Percentiles rank a stretch among this genome's conserved stretches.
phyloP scores from a whole-genome alignment of 2,113 vertebrate genomes.

The Steatornis caripensis region DNA sequence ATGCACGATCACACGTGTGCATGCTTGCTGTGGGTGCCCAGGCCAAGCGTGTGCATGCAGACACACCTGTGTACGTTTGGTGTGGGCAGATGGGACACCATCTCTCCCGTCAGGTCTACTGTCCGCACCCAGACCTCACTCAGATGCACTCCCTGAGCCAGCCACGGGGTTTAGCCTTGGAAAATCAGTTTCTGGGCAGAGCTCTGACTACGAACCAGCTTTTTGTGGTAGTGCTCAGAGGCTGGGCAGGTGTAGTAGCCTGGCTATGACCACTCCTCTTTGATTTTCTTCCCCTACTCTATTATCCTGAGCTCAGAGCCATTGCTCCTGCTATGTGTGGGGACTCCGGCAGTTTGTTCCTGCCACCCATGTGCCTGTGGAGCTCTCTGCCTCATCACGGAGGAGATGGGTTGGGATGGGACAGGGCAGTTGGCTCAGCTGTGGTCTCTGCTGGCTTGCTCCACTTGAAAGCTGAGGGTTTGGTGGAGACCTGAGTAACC shows the following conservation, averaged over 20 bases:
- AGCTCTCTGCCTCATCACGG: background rate
- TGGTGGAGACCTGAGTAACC: background rate
- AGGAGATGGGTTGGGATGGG: background rate
- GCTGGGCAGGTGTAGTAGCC: background rate
- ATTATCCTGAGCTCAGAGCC: background rate
- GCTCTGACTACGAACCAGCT: background rate
- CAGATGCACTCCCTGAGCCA: fast-evolving
- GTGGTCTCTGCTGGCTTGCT: background rate
- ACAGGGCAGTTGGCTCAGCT: background rate
- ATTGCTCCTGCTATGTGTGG: fast-evolving
- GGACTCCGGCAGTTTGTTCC: fast-evolving
- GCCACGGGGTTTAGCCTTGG: background rate
- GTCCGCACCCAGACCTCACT: background rate
- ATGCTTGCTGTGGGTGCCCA: fast-evolving
- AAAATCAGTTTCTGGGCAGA: background rate
- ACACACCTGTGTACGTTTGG: background rate
- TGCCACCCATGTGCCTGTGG: fast-evolving
- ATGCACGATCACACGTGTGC: background rate
- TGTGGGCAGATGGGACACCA: background rate
- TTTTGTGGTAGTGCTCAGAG: background rate
- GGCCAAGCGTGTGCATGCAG: background rate
- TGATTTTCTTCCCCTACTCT: background rate
- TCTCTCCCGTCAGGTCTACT: background rate
- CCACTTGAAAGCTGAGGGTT: background rate
- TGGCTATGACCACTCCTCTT: background rate